Base-by-base conservation (phyloP, 2,888 invertebrate species). In the Cecidostiba fungosa region DNA sequence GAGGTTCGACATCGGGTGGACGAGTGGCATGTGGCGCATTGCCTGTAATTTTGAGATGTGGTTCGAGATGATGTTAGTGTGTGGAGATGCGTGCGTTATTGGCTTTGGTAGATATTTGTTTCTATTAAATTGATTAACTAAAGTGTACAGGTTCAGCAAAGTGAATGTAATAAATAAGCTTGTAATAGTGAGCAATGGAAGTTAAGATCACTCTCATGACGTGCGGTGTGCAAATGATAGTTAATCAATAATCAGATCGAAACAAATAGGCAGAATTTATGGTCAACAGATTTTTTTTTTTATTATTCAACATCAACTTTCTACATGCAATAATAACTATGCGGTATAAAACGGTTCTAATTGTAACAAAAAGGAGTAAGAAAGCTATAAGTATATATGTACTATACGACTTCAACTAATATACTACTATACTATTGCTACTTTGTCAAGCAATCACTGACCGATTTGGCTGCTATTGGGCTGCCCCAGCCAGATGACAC, bases 231-330 rank as follows among this genome's bases (percentile, higher is more conserved):
- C 32, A 23, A 54, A 26, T 23, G 26, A 23, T 26, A 80, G n/a
- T 73, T 73, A 62, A 62, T 81, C 23, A 74, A 73, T 74, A 82
- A 82, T 82, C 62, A 74, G 12, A 74, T 62, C 62, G 81, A 81
- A 74, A 32, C 32, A 66, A 47, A 50, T 74, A 74, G 6, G n/a
- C 32, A 66, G 10, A 66, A 29, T n/a, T 66, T n/a, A 62, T 59
- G 54, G 47, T 74, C 47, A 23, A 66, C 29, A 66, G 19, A n/a
- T n/a, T 23, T n/a, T 59, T n/a, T 23, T n/a, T 59, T 59, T 82
- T 82, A 74, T 81, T 81, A 74, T 74, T 82, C 23, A 82, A 82
- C 26, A 74, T 54, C 47, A 47, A 19, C 54, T 74, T 62, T 82
- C 66, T 82, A 72, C 70, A 72, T 47, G 36, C 74, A 19, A 29